phyloP scores from a whole-genome alignment of 2,888 invertebrate genomes.

The Sacculina carcini region DNA sequence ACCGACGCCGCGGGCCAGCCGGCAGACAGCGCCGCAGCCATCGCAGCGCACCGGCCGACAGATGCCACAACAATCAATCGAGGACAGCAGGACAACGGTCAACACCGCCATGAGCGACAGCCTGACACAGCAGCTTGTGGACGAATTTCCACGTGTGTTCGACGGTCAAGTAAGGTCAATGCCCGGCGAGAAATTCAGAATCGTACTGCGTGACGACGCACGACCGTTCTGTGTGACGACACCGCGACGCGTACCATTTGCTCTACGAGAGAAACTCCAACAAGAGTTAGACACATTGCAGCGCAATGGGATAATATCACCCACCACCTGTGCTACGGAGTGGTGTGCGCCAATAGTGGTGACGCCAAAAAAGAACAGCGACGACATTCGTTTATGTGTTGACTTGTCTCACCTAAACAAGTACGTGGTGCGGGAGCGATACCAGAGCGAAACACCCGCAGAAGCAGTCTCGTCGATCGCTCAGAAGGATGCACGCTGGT shows the following conservation, averaged over 20 bases:
- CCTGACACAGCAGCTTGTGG: no score
- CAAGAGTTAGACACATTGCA: background rate
- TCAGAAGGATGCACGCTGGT: background rate
- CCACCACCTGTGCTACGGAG: conserved; percentile 3
- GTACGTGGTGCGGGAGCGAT: background rate
- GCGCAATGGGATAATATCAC: background rate
- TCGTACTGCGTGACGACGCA: background rate
- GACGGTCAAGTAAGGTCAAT: background rate
- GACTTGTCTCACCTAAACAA: conserved; percentile 5
- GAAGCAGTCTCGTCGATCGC: background rate
- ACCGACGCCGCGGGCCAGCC: no score
- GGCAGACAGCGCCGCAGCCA: no score
- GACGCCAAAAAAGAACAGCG: no score
- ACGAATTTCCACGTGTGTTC: no score
- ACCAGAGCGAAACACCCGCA: background rate
- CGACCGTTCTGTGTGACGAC: background rate
- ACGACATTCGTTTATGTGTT: conserved; percentile 3
- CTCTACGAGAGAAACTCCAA: background rate
- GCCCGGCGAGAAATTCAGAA: background rate
- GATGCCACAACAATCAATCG: no score
- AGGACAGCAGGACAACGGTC: no score
- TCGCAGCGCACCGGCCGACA: no score
- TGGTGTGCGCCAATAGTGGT: conserved; percentile 9
- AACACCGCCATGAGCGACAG: no score
- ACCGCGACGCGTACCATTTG: background rate